Conservation (phyloP, 2,797 vertebrate species). For the Semotilus atromaculatus region DNA sequence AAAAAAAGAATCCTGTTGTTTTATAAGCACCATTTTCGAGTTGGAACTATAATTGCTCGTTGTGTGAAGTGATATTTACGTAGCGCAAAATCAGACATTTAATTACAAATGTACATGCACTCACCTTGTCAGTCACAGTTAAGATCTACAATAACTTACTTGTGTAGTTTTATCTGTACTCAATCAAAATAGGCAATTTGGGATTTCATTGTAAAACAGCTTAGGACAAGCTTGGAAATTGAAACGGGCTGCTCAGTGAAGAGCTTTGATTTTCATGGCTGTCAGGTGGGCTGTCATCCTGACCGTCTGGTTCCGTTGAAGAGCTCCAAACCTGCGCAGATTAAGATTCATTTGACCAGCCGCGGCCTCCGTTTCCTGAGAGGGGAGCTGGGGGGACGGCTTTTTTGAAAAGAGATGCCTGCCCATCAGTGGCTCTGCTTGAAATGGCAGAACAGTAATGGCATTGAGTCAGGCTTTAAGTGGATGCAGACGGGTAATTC, state of each 20-base stretch:
- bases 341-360: conserved; percentile 68
- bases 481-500: conserved; percentile 82
- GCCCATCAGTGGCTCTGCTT: conserved; percentile 68
- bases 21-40: not conserved
- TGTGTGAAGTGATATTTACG: conserved; percentile 14
- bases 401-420: conserved; percentile 64
- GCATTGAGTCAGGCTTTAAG: conserved; percentile 71
- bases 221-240: conserved; percentile 23
- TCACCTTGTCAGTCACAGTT: conserved; percentile 24
- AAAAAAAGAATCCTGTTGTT: not conserved
- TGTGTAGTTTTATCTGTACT: conserved; percentile 31
- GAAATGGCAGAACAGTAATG: conserved; percentile 69
- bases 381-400: conserved; percentile 49
- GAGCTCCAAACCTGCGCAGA: conserved; percentile 65
- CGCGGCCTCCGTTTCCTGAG: conserved; percentile 61
- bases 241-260: conserved; percentile 44
- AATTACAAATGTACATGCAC: not conserved
- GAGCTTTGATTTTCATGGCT: conserved; percentile 59
- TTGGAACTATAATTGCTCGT: not conserved
- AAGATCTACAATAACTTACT: conserved; percentile 40
- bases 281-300: conserved; percentile 65
- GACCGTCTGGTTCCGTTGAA: conserved; percentile 58
- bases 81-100: not conserved
- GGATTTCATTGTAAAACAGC: conserved; percentile 47
- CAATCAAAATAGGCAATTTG: conserved; percentile 27